These are phyloP conservation scores for Steatocranus sp. DNA, from an alignment of 2,797 vertebrate species.

Conservation along the genomic window DNA sequence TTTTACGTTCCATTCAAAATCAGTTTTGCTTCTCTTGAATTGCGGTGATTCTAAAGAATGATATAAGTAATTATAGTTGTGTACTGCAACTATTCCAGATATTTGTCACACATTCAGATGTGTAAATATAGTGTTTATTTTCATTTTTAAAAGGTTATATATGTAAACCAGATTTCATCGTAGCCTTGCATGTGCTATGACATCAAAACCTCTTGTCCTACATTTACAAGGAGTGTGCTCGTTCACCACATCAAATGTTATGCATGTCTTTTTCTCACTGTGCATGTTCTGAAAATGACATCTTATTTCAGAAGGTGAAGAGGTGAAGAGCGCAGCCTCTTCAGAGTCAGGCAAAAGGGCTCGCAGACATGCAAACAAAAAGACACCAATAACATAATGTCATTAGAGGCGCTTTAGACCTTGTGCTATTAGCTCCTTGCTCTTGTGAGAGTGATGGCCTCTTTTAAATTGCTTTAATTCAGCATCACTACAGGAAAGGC, in stretches of 20 bases:
- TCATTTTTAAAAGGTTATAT: neutral
- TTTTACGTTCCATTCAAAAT: neutral
- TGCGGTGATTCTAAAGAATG: neutral
- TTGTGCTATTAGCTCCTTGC: constrained; percentile 1
- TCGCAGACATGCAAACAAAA: constrained; percentile 30
- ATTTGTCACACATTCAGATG: neutral
- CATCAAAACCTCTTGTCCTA: neutral
- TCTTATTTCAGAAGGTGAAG: neutral
- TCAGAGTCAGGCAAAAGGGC: neutral
- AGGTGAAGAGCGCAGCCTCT: neutral
- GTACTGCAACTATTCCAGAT: neutral
- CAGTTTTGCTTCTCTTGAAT: neutral
- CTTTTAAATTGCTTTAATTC: constrained; percentile 14
- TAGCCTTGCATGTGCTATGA: neutral
- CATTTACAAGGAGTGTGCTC: neutral
- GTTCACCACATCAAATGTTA: neutral
- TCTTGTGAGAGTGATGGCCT: neutral
- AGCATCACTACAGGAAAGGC: neutral
- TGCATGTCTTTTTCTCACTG: neutral
- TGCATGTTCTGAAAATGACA: neutral
- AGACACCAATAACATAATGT: constrained; percentile 22
- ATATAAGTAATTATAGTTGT: neutral
- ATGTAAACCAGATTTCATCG: neutral
- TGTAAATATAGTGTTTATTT: neutral
- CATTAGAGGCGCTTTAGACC: constrained; percentile 19